A percentile compares a stretch with the other conserved stretches of the same genome.
phyloP scores from a whole-genome alignment of 2,797 vertebrate genomes.

The Spinibarbus caldwelli region DNA sequence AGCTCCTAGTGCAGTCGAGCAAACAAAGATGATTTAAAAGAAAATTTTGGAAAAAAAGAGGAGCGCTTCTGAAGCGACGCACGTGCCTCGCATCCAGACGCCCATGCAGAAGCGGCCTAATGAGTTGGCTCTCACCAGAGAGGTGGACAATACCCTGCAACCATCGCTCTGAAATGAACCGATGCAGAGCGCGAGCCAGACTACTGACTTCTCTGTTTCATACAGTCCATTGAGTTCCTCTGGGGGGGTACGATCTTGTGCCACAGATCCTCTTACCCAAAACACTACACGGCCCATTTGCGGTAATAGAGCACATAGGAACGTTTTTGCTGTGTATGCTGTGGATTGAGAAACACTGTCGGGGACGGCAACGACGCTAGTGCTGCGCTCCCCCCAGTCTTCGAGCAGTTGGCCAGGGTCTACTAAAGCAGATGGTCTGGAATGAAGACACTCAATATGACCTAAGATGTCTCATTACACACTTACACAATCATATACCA shows the following conservation, averaged over 20 bases:
- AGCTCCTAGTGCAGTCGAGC: conserved; percentile 22
- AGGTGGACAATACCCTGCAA: conserved; percentile 50
- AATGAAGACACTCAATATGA: conserved; percentile 66
- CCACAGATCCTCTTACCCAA: conserved; percentile 44
- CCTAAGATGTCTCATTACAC: conserved; percentile 57
- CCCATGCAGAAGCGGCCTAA: conserved; percentile 44
- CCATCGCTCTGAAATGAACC: conserved; percentile 52
- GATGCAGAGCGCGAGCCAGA: conserved; percentile 33
- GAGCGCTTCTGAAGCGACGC: conserved; percentile 35
- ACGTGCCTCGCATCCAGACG: conserved; percentile 43
- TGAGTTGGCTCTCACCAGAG: conserved; percentile 51
- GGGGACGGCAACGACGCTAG: conserved; percentile 19
- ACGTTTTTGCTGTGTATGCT: conserved; percentile 22
- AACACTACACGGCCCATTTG: conserved; percentile 45
- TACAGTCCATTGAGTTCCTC: conserved; percentile 46
- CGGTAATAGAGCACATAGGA: conserved; percentile 41
- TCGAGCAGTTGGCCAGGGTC: conserved; percentile 75
- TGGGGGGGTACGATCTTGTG: conserved; percentile 43
- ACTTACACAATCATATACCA: conserved; percentile 35
- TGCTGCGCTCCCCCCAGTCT: conserved; percentile 44
- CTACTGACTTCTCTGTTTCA: conserved; percentile 39
- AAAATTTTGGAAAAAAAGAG: conserved; percentile 22
- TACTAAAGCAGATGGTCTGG: conserved; percentile 78
- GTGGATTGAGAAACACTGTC: conserved; percentile 41
- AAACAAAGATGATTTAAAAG: conserved; percentile 49